Percentiles rank a stretch among this genome's conserved stretches.
Conservation (phyloP, 2,888 invertebrate species). For the Antheraea yamamai region DNA sequence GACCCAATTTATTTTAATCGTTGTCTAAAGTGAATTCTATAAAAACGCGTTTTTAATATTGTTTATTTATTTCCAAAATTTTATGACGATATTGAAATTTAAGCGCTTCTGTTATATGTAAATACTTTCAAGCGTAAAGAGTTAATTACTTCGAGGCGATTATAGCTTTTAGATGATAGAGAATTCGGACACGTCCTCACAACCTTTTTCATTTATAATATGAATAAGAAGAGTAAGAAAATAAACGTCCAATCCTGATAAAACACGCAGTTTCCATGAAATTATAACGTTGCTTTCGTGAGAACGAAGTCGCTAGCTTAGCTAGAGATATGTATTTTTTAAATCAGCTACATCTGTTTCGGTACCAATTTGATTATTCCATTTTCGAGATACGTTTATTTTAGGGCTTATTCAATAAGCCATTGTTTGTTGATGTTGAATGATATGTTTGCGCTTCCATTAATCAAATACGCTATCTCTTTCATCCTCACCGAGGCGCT, state of each 20-base stretch:
- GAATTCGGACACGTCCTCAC: too few relatives aligned
- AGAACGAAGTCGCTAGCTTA: too few relatives aligned
- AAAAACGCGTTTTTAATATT: too few relatives aligned
- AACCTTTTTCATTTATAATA: too few relatives aligned
- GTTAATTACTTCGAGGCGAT: too few relatives aligned
- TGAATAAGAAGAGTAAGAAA: too few relatives aligned
- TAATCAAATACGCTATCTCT: slow-evolving; percentile 7
- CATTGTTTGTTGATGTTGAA: slow-evolving; percentile 15
- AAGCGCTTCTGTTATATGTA: neutral
- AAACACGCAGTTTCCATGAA: too few relatives aligned
- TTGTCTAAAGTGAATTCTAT: neutral
- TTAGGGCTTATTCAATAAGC: neutral
- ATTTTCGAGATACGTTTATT: neutral
- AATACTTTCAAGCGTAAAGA: too few relatives aligned
- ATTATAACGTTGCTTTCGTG: too few relatives aligned
- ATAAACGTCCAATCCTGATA: too few relatives aligned
- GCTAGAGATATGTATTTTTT: neutral
- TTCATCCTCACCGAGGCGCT: slow-evolving; percentile 11
- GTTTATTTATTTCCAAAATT: neutral
- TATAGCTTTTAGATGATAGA: too few relatives aligned
- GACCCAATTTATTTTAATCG: neutral
- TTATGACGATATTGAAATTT: neutral
- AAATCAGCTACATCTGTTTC: neutral
- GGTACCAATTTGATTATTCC: neutral
- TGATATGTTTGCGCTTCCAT: slow-evolving; percentile 17